Evolutionary conservation across 2,113 vertebrate species (phyloP).

Genomic region (Myanophis thanlyinensis): DNA sequence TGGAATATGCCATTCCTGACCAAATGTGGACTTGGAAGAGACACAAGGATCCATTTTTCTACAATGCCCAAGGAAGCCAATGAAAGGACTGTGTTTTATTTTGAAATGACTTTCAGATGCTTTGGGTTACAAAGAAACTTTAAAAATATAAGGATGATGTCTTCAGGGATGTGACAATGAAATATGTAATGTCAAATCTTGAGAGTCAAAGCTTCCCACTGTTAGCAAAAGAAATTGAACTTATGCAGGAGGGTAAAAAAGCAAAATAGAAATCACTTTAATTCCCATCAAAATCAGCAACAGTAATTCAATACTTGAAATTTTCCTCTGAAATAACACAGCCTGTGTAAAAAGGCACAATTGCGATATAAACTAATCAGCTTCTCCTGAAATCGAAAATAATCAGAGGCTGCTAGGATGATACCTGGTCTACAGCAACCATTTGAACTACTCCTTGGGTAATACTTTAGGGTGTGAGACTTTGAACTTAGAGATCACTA

Average conservation of each 20-base stretch:
- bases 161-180: neutral
- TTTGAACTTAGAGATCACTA: neutral
- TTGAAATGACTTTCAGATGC: neutral
- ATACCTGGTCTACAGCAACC: neutral
- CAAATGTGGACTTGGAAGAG: neutral
- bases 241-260: neutral
- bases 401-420: neutral
- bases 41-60: neutral
- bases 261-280: neutral
- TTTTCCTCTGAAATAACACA: neutral
- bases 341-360: neutral
- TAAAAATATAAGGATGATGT: neutral
- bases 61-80: neutral
- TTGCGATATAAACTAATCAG: neutral
- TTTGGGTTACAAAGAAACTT: neutral
- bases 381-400: neutral
- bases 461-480: too few relatives aligned
- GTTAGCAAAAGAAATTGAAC: neutral
- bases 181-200: neutral
- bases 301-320: neutral
- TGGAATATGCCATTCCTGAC: neutral
- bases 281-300: neutral
- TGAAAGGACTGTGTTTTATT: neutral
- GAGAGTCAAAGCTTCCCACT: neutral
- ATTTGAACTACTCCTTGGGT: neutral